Percentiles rank a stretch among this genome's conserved stretches.
These are phyloP conservation scores for Thomomys bottae DNA, from an alignment of 2,113 vertebrate species.

Conservation along the genomic window DNA sequence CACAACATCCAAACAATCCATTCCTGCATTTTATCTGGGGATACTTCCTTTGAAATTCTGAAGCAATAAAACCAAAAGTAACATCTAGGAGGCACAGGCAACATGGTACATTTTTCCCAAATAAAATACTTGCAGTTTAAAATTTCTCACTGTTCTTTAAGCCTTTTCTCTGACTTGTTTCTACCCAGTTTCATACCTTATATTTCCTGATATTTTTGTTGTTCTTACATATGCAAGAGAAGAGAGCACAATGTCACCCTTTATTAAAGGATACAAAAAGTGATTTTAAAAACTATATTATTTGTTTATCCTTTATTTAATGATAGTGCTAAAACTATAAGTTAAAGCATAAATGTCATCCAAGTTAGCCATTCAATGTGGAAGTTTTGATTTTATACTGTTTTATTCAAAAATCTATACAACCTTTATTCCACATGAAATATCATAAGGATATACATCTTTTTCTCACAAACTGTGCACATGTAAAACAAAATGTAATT, in stretches of 20 bases:
- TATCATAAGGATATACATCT: not conserved
- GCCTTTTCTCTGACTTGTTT: not conserved
- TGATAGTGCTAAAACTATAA: too few relatives aligned
- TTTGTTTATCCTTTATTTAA: not conserved
- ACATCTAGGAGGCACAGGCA: not conserved
- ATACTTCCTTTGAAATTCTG: not conserved
- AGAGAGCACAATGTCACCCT: fast-evolving
- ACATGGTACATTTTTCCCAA: not conserved
- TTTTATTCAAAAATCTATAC: not conserved
- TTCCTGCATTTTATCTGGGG: not conserved
- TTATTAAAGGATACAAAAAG: not conserved
- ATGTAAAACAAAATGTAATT: conserved; percentile 50
- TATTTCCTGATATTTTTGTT: not conserved
- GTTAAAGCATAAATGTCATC: not conserved
- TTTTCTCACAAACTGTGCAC: conserved; percentile 21
- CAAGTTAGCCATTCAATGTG: not conserved
- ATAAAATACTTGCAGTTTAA: not conserved
- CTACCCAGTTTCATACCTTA: not conserved
- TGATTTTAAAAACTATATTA: not conserved
- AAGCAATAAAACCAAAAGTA: not conserved
- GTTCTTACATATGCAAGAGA: not conserved
- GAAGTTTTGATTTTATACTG: not conserved
- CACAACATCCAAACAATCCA: conserved; percentile 15
- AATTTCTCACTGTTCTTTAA: conserved; percentile 12
- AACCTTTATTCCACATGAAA: conserved; percentile 28